phyloP scores from a whole-genome alignment of 2,888 invertebrate species.

The Conus canariensis region DNA sequence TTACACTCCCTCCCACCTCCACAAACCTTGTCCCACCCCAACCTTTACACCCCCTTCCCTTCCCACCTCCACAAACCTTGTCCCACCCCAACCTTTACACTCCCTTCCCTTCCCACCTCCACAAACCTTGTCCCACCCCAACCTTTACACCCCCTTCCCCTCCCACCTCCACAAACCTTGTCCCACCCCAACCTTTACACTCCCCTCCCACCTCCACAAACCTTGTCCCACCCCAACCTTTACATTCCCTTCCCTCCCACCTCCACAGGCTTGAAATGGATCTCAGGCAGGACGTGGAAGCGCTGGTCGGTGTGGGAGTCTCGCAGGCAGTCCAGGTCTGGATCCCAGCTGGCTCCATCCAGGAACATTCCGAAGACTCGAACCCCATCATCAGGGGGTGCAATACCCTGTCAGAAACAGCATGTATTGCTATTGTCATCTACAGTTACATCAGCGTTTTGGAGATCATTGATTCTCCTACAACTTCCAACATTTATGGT shows the following conservation, averaged over 20 bases:
- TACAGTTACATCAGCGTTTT: no score
- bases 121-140: no score
- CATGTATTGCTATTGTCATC: background rate
- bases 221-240: background rate
- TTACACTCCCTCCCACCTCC: no score
- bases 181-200: background rate
- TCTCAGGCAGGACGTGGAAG: slow-evolving; percentile 75
- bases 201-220: background rate
- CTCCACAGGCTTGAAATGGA: slow-evolving; percentile 76
- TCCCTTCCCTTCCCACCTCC: no score
- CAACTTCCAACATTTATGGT: no score
- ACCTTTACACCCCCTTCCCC: no score
- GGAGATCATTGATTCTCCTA: no score
- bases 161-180: no score
- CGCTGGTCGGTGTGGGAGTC: slow-evolving; percentile 72
- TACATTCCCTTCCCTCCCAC: slow-evolving; percentile 51
- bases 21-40: no score
- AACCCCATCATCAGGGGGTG: slow-evolving; percentile 73
- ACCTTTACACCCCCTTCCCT: no score
- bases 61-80: no score
- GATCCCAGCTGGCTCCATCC: slow-evolving; percentile 77
- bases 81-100: no score
- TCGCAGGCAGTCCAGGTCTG: slow-evolving; percentile 58
- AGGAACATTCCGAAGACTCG: slow-evolving; percentile 76
- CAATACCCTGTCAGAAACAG: slow-evolving; percentile 52